Conservation (phyloP, 2,888 invertebrate genomes). For the Calameuta pallipes region DNA sequence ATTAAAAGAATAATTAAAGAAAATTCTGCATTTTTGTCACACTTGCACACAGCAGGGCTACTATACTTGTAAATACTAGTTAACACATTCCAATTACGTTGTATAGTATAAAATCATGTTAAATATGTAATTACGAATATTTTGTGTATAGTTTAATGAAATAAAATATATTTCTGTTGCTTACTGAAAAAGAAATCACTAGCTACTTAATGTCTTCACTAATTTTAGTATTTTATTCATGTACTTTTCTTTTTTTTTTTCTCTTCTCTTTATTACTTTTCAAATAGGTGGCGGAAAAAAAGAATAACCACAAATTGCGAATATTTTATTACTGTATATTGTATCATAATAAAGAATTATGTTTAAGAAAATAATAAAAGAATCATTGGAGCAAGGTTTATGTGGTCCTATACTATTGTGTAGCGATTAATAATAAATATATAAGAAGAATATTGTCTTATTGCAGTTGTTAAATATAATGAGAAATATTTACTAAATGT, state of each 20-base stretch:
- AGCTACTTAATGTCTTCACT: conserved; percentile 63
- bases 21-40: conserved; percentile 61
- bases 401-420: conserved; percentile 62
- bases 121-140: conserved; percentile 65
- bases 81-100: conserved; percentile 67
- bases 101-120: conserved; percentile 64
- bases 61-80: conserved; percentile 64
- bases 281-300: conserved; percentile 61
- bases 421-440: conserved; percentile 45
- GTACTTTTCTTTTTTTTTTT: conserved; percentile 43
- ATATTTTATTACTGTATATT: conserved; percentile 63
- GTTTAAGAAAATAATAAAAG: conserved; percentile 52
- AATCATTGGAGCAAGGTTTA: conserved; percentile 65
- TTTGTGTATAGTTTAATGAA: conserved; percentile 66
- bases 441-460: conserved; percentile 50
- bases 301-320: conserved; percentile 54
- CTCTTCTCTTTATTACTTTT: conserved; percentile 23
- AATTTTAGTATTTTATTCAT: conserved; percentile 55
- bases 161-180: conserved; percentile 66
- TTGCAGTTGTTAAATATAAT: conserved; percentile 61
- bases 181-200: conserved; percentile 55
- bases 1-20: conserved; percentile 30
- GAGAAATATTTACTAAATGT: conserved; percentile 62
- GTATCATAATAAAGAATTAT: conserved; percentile 54
- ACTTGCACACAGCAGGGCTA: conserved; percentile 65